phyloP scores from a whole-genome alignment of 2,797 vertebrate genomes.

The Hephaestus fuliginosus region DNA sequence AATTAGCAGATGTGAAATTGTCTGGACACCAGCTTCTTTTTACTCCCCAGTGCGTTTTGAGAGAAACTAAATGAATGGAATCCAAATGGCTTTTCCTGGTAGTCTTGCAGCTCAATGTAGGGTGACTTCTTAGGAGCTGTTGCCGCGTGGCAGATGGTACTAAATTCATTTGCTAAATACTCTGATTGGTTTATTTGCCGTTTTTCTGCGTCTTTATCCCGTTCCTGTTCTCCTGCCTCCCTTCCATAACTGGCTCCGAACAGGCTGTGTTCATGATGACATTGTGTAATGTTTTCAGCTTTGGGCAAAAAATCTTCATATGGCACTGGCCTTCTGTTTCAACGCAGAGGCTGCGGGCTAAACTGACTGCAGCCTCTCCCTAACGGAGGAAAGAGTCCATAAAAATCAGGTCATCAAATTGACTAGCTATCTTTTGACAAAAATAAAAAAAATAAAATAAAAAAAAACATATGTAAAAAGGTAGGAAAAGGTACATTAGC shows the following conservation, averaged over 20 bases:
- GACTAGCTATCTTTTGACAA: slow-evolving; percentile 45
- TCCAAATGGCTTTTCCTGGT: slow-evolving; percentile 76
- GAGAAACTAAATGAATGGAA: slow-evolving; percentile 82
- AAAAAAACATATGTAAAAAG: too few species aligned
- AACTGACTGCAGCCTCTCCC: slow-evolving; percentile 50
- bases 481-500: slow-evolving; percentile 18
- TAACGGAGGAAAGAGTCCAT: slow-evolving; percentile 52
- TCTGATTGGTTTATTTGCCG: slow-evolving; percentile 77
- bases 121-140: slow-evolving; percentile 79
- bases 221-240: slow-evolving; percentile 56
- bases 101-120: slow-evolving; percentile 79
- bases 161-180: slow-evolving; percentile 85
- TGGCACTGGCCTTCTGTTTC: slow-evolving; percentile 82
- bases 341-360: slow-evolving; percentile 71
- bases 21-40: slow-evolving; percentile 83
- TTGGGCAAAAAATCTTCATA: slow-evolving; percentile 80
- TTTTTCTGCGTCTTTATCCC: slow-evolving; percentile 52
- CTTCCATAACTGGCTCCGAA: slow-evolving; percentile 63
- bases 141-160: slow-evolving; percentile 81
- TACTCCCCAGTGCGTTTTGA: slow-evolving; percentile 83
- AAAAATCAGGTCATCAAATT: slow-evolving; percentile 76
- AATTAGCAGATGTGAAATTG: slow-evolving; percentile 84
- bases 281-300: slow-evolving; percentile 84
- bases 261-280: slow-evolving; percentile 74
- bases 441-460: not conserved